Percentiles rank a stretch among this genome's conserved stretches.
phyloP scores from a whole-genome alignment of 2,888 invertebrate species.

The Lycaena phlaeas region DNA sequence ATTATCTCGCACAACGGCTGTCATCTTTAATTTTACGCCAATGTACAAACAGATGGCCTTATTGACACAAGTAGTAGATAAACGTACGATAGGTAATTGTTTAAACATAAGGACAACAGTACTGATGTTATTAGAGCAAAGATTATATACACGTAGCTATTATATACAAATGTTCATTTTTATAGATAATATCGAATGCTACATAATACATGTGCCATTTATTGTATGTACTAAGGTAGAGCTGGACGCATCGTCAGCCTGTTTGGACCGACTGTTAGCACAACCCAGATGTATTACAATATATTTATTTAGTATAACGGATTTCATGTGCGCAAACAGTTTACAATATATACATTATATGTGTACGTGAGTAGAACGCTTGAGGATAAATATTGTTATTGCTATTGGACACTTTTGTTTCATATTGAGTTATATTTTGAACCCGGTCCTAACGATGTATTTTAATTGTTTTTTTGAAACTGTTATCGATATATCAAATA shows the following conservation, averaged over 20 bases:
- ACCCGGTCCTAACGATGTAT: too few relatives aligned
- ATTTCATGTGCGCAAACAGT: too few relatives aligned
- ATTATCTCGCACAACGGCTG: too few relatives aligned
- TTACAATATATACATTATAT: too few relatives aligned
- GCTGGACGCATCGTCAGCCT: constrained; percentile 12
- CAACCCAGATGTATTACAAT: not conserved
- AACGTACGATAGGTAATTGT: constrained; percentile 10
- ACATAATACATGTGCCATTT: constrained; percentile 64
- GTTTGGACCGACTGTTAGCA: constrained; percentile 4
- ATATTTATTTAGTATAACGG: not conserved
- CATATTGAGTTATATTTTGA: too few relatives aligned
- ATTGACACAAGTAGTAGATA: not conserved
- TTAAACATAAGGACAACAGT: constrained; percentile 49
- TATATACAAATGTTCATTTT: constrained; percentile 26
- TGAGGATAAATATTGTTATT: too few relatives aligned
- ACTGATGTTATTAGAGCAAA: constrained; percentile 67
- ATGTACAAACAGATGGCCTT: not conserved
- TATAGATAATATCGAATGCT: constrained; percentile 44
- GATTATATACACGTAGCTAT: constrained; percentile 36
- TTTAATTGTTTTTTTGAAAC: too few relatives aligned
- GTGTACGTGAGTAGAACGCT: too few relatives aligned
- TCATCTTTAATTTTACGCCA: not conserved
- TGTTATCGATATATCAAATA: too few relatives aligned
- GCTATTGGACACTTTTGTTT: too few relatives aligned
- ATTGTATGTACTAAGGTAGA: constrained; percentile 39